Evolutionary conservation across 2,888 invertebrate genomes (phyloP), one percentile per base, ranked within the genome.

Genomic region (Torymus tubicola): DNA sequence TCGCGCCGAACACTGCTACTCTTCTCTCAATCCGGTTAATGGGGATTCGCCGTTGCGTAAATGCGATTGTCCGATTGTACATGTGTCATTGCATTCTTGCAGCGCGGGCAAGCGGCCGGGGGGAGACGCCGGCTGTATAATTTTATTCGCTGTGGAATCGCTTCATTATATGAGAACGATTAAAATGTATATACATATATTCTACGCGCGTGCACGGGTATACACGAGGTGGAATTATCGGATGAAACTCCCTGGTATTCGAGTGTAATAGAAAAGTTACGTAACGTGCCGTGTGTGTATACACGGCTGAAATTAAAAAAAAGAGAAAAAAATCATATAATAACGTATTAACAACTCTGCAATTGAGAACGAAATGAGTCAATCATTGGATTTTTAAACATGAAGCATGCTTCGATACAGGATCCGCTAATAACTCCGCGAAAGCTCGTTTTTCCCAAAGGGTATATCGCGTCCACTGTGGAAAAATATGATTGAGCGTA

Each of bases 1-100:
- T 8, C 57, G 24, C 13, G 31, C 8, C 42, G 42, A 42, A 42
- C 42, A 11, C 8, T 63, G n/a, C 21, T 8, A 50, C 16, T 16
- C 10, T 5, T n/a, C 18, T 53, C 42, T 64, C 64, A 64, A 69
- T 77, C 69, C 50, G 14, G 42, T 70, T 55, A 50, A 57, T 69
- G 69, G 18, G 24, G 21, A 68, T 68, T 68, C 64, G 31, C 61
- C 24, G 42, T 21, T 70, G 63, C 53, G 68, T 42, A 73, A 73
- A 60, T 52, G 50, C 55, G 55, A n/a, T 68, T 68, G 52, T 71
- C 3, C 2, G 42, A 65, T 57, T 50, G 65, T 68, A 60, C 24
- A 67, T 42, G 10, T 42, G 42, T 42, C 10, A 42, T 42, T 42
- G 42, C 42, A 42, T 42, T 42, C 42, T 42, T 42, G 42, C 8